Base-by-base conservation (phyloP, 30 jellyfish, hydroid and myxozoan genomes). In the Pseudorhiza aurosa region DNA sequence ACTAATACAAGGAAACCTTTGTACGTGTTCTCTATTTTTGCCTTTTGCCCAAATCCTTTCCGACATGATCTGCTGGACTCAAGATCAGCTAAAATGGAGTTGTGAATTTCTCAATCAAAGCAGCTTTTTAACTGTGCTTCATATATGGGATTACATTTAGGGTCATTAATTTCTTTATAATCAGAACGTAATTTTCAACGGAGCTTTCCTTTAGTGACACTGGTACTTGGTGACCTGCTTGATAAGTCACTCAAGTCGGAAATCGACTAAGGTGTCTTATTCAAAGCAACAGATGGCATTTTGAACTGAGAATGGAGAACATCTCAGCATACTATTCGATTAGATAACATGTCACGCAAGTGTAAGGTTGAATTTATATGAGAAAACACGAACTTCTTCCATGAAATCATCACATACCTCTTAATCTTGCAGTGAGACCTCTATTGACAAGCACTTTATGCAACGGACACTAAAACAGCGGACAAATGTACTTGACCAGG, bases 161-260 rank as follows among this genome's bases (percentile, higher is more conserved):
- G 62, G 25, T 17, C 25, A 26, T 47, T 17, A 47, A 6, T 26
- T 6, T 47, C n/a, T 47, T 47, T 8, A 47, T 47, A 47, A 17
- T 17, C n/a, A 47, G 22, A 8, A 47, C 62, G 12, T 47, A 4
- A 47, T 17, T 47, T 17, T 26, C 12, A 47, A 47, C n/a, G n/a
- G n/a, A n/a, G 62, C 62, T 47, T 47, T 26, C 62, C n/a, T 47
- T 47, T 7, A 47, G 6, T 47, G 62, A 47, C 62, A 47, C n/a
- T 26, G 3, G 25, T 7, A 15, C 22, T 47, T 8, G 25, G n/a
- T 17, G 62, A 47, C 25, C 62, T 47, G 22, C 62, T 6, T 47
- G 6, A 3, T 26, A 47, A 17, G 5, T 22, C 22, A 4, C n/a
- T 4, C 19, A 47, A 47, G 25, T 47, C 62, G 62, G 62, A 47